Base-by-base conservation (phyloP, 1,140 invertebrate species). In the Lethocerus indicus region DNA sequence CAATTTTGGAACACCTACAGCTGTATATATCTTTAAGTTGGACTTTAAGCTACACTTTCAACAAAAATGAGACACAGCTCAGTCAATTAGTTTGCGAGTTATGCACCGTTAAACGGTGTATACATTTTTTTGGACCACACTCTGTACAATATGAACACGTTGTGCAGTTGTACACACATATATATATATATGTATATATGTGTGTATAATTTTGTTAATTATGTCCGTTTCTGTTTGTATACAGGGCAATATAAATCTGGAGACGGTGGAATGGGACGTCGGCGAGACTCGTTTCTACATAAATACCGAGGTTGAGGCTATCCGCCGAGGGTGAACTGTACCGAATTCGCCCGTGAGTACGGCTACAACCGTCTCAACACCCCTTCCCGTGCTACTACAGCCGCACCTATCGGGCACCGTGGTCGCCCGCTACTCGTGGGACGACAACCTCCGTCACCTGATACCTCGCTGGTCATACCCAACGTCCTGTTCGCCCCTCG, bases 251-350 rank as follows among this genome's bases (percentile, higher is more conserved):
- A 45, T 55, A 16, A 69, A 71, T 26, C 64, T 71, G 20, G 65
- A 75, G 42, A 63, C 71, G 14, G 64, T 71, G 7, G 68, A 74
- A 49, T 88, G 83, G 83, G 79, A 85, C 55, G 76, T 84, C 14
- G 72, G 71, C 14, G 75, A 82, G 54, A 79, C 83, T 6, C 75
- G 73, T 54, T 84, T 86, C 59, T 73, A 83, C 47, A 79, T 88
- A 24, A 88, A 88, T 59, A 82, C 83, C 2, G 83, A 87, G 66
- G 83, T 24, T 88, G 83, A 61, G 84, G 84, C 7, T 88, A 87
- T 63, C 84, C 84, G 5, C 83, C 83, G 1, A 71, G 73, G 55
- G 82, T 86, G 12, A 86, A 87, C 61, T 88, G 84, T 59, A 76
- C 80, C 2, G 71, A 74, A 54, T 88, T 87, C 62, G 79, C 83